These are phyloP conservation scores for Eristalis intricaria DNA, from an alignment of 2,888 invertebrate species.

Conservation along the genomic window DNA sequence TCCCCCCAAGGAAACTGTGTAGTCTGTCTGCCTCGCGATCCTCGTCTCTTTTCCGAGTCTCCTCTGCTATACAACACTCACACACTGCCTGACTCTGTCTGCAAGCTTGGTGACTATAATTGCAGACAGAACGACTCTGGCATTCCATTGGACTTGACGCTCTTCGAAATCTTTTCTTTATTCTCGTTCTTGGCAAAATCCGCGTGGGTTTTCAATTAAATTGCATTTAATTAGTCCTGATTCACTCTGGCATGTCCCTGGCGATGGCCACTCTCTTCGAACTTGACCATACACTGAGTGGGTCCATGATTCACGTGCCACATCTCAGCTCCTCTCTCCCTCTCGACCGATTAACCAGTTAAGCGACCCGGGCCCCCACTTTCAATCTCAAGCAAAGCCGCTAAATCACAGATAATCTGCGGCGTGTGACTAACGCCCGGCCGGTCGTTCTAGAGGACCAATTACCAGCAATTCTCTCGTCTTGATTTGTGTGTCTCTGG, in stretches of 20 bases:
- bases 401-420: slow-evolving; percentile 37
- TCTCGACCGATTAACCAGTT: neutral
- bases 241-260: neutral
- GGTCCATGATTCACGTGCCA: neutral
- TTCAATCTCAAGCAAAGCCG: neutral
- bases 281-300: neutral
- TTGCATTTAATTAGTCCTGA: neutral
- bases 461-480: slow-evolving; percentile 64
- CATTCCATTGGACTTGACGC: neutral
- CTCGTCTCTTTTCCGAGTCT: too few relatives aligned
- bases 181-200: neutral
- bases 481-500: slow-evolving; percentile 35
- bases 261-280: neutral
- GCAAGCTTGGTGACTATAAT: too few relatives aligned
- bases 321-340: too few relatives aligned
- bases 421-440: slow-evolving; percentile 64
- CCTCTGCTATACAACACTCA: too few relatives aligned
- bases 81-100: too few relatives aligned
- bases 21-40: too few relatives aligned
- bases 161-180: too few relatives aligned
- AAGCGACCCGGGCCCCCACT: neutral
- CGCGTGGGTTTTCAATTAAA: neutral
- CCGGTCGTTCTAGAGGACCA: slow-evolving; percentile 1
- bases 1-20: too few relatives aligned
- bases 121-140: neutral